Percentiles rank a stretch among this genome's conserved stretches.
Evolutionary conservation across 2,888 invertebrate genomes (phyloP).

Genomic region (Nematopogon swammerdamellus): DNA sequence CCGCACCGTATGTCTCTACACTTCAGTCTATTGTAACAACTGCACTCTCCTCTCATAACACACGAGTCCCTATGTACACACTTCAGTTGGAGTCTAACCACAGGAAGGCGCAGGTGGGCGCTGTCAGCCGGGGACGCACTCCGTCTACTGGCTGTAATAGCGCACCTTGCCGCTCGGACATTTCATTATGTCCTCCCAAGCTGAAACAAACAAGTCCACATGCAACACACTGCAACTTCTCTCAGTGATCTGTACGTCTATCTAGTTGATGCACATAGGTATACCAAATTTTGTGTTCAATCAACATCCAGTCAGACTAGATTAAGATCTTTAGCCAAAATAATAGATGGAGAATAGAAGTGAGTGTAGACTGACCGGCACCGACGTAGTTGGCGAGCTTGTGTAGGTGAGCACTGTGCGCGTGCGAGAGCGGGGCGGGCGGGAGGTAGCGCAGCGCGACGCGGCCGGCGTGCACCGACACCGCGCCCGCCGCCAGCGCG

Average conservation of each 20-base stretch:
- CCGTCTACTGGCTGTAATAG: conserved; percentile 38
- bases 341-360: too few relatives aligned
- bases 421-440: conserved; percentile 19
- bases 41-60: not conserved
- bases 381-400: conserved; percentile 39
- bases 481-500: conserved; percentile 13
- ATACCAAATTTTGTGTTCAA: too few relatives aligned
- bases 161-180: conserved; percentile 42
- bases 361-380: conserved; percentile 21
- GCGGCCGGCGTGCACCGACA: conserved; percentile 14
- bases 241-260: too few relatives aligned
- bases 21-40: not conserved
- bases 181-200: conserved; percentile 71
- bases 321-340: too few relatives aligned
- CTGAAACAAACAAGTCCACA: conserved; percentile 41
- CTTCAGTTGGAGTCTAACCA: not conserved
- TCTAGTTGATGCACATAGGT: too few relatives aligned
- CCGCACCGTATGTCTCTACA: too few relatives aligned
- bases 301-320: too few relatives aligned
- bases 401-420: conserved; percentile 20
- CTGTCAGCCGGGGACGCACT: conserved; percentile 1
- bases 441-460: conserved; percentile 29
- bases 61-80: not conserved
- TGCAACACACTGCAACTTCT: too few relatives aligned
- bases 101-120: not conserved